phyloP scores from a whole-genome alignment of 2,888 invertebrate genomes.

The Itoplectis maculator region DNA sequence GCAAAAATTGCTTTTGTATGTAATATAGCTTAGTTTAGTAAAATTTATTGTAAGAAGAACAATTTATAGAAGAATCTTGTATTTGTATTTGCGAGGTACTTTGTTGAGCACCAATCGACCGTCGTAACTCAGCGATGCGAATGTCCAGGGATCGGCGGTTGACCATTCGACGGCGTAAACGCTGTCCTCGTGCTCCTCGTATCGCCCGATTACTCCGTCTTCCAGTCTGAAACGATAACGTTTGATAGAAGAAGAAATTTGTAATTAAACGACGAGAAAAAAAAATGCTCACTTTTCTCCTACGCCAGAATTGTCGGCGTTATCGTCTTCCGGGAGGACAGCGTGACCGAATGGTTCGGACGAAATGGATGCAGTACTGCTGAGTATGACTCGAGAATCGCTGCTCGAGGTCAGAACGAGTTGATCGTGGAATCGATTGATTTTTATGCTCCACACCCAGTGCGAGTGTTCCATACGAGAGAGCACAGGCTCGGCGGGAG shows the following conservation, averaged over 20 bases:
- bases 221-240: conserved; percentile 86
- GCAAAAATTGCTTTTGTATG: conserved; percentile 41
- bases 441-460: conserved; percentile 97
- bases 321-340: conserved; percentile 85
- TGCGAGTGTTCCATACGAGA: conserved; percentile 94
- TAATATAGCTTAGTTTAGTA: conserved; percentile 49
- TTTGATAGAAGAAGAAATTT: conserved; percentile 1
- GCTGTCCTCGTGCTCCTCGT: conserved; percentile 99
- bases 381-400: conserved; percentile 96
- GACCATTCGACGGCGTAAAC: conserved; percentile 99
- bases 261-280: neutral
- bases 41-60: conserved; percentile 38
- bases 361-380: conserved; percentile 94
- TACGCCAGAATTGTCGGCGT: conserved; percentile 31
- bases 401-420: conserved; percentile 96
- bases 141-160: conserved; percentile 98
- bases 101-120: conserved; percentile 96
- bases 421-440: conserved; percentile 99
- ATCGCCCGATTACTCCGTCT: conserved; percentile 96
- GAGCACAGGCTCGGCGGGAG: conserved; percentile 91
- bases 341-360: conserved; percentile 90
- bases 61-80: conserved; percentile 92
- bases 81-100: conserved; percentile 97
- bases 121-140: conserved; percentile 99
- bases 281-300: conserved; percentile 84